Conservation (phyloP, 2,113 vertebrate species). For the Butorides virescens region DNA sequence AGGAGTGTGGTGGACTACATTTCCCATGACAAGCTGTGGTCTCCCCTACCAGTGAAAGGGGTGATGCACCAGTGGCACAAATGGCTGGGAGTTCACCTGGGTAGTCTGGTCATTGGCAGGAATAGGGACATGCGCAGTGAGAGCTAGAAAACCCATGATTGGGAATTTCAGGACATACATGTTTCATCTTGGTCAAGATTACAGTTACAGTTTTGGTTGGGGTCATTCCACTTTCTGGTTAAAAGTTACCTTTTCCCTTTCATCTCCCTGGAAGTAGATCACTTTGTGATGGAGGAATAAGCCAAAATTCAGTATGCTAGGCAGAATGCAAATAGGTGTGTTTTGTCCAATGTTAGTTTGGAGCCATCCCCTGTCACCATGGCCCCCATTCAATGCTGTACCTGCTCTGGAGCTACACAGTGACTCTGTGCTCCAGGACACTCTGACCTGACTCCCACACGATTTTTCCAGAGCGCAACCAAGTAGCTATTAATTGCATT, state of each 20-base stretch:
- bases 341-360: background rate
- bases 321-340: background rate
- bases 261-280: background rate
- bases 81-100: background rate
- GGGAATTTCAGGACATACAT: background rate
- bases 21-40: background rate
- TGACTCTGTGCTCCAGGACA: background rate
- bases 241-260: background rate
- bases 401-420: background rate
- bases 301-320: background rate
- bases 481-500: background rate
- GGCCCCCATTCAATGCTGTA: accelerated
- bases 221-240: background rate
- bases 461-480: background rate
- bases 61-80: background rate
- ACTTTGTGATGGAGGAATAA: background rate
- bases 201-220: background rate
- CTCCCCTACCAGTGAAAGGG: background rate
- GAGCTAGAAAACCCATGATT: background rate
- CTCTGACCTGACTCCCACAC: background rate
- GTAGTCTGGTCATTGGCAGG: background rate
- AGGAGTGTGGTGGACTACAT: background rate
- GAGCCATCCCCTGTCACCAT: accelerated
- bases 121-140: background rate
- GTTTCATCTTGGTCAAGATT: background rate